Base-by-base conservation (phyloP, 2,888 invertebrate genomes). In the Malthinus flaveolus region DNA sequence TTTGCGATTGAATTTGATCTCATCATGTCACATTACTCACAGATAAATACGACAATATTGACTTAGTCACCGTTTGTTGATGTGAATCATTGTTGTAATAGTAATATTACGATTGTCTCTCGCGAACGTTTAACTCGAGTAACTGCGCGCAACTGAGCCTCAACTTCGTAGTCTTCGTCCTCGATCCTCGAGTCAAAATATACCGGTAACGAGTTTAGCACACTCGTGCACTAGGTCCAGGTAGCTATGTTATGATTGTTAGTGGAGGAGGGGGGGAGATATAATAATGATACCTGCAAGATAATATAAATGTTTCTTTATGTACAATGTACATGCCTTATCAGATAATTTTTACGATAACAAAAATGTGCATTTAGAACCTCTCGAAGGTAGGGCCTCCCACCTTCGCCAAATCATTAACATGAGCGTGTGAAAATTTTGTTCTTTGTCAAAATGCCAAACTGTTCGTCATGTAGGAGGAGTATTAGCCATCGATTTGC, bases 1-100 rank as follows among this genome's bases (percentile, higher is more conserved):
- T 74, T 75, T 47, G 68, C 66, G 15, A 66, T 60, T 33, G 70
- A 63, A 48, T 66, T 75, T 31, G 76, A 70, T 49, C 74, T 65
- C 74, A 76, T 75, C 65, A 68, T 59, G 36, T 65, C 60, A 54
- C 54, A 8, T 45, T 54, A 54, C 54, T 54, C 49, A 48, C 32
- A 47, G 13, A 39, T 11, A 15, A 23, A 23, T 23, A 23, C 23
- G 23, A 23, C 3, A 5, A 39, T 39, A 15, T 8, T 15, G 9
- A 39, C 9, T 61, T 58, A 57, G 57, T 57, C 57, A 56, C 47
- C 32, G 39, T 11, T 12, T 32, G 12, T 10, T 44, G 5, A 23
- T 23, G 49, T 66, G 66, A 64, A 46, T 64, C 66, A 64, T 52
- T 45, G 37, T 53, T n/a, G n/a, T n/a, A n/a, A n/a, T n/a, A n/a